A percentile compares a stretch with the other conserved stretches of the same genome.
phyloP scores from a whole-genome alignment of 2,797 vertebrate species.

The Anguilla marmorata region DNA sequence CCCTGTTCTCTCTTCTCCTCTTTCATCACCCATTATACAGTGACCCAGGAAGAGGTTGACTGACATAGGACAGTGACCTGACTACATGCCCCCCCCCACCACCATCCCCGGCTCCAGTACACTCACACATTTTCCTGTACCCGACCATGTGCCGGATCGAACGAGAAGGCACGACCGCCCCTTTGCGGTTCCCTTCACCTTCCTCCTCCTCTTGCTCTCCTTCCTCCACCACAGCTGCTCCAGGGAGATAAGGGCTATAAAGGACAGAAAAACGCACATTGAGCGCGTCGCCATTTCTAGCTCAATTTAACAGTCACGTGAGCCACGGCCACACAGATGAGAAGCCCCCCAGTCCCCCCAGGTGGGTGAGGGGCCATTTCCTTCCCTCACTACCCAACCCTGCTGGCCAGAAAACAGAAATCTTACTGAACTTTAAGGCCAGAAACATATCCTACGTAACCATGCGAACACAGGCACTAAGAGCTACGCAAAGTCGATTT shows the following conservation, averaged over 20 bases:
- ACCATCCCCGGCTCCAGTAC: not conserved
- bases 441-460: too few relatives aligned
- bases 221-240: not conserved
- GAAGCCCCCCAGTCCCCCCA: not conserved
- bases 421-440: too few relatives aligned
- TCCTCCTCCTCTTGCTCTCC: not conserved
- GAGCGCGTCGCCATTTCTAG: not conserved
- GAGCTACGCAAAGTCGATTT: too few relatives aligned
- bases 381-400: not conserved
- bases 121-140: not conserved
- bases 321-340: not conserved
- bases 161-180: not conserved
- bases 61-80: too few relatives aligned
- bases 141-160: not conserved
- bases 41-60: not conserved
- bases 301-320: not conserved
- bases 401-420: constrained; percentile 26
- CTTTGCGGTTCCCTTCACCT: not conserved
- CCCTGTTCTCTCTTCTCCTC: not conserved
- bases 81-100: not conserved
- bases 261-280: not conserved
- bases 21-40: not conserved
- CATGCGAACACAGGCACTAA: too few relatives aligned
- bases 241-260: not conserved
- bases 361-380: not conserved